These are phyloP conservation scores for Mirza zaza DNA, from an alignment of 2,113 vertebrate genomes.

Conservation along the genomic window DNA sequence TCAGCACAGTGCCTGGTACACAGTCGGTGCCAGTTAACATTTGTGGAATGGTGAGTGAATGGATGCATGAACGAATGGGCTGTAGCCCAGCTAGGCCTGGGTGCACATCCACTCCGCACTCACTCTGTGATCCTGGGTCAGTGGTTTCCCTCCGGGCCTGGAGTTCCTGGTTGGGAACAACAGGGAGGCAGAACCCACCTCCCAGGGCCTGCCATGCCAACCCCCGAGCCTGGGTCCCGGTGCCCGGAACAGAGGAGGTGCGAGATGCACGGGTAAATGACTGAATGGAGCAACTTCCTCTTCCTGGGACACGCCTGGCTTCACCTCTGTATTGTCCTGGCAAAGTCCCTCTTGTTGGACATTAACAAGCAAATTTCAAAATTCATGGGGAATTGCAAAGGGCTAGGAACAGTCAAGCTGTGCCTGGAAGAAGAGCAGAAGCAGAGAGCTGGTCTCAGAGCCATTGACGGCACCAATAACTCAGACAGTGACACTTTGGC, in stretches of 20 bases:
- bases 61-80: background rate
- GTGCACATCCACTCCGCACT: accelerated
- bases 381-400: background rate
- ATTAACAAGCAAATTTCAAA: background rate
- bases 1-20: background rate
- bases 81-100: background rate
- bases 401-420: background rate
- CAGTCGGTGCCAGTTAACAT: background rate
- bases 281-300: background rate
- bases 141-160: background rate
- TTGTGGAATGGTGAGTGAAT: background rate
- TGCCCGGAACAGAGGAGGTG: background rate
- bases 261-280: background rate
- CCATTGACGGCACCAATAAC: background rate
- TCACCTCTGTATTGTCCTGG: background rate
- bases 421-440: background rate
- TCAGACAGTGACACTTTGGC: accelerated
- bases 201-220: background rate
- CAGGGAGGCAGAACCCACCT: accelerated
- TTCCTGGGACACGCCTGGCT: background rate
- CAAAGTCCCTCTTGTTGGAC: background rate
- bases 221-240: background rate
- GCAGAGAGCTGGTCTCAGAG: background rate
- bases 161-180: accelerated
- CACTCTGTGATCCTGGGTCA: background rate